These are phyloP conservation scores for Polyploca ridens DNA, from an alignment of 2,888 invertebrate species.

Conservation along the genomic window DNA sequence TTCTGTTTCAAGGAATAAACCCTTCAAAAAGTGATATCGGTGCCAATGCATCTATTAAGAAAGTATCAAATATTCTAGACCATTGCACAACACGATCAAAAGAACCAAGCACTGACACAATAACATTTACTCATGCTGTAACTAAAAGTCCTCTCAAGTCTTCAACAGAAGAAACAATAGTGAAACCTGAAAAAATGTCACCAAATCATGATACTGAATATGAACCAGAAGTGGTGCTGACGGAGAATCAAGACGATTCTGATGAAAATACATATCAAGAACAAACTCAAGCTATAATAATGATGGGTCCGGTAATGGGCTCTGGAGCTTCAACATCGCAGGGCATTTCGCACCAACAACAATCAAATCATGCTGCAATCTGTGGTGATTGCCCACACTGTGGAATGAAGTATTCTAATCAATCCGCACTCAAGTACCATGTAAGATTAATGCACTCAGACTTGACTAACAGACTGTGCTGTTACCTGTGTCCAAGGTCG, in stretches of 20 bases:
- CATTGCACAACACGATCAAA: conserved; percentile 58
- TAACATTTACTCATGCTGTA: conserved; percentile 51
- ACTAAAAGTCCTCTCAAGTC: conserved; percentile 70
- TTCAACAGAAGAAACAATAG: conserved; percentile 57
- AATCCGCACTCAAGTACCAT: conserved; percentile 88
- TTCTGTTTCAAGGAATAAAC: conserved; percentile 68
- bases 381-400: conserved; percentile 89
- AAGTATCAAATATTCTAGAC: conserved; percentile 62
- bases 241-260: conserved; percentile 73
- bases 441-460: conserved; percentile 88
- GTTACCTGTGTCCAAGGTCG: conserved; percentile 88
- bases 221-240: conserved; percentile 77
- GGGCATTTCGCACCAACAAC: conserved; percentile 64
- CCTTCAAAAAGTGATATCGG: conserved; percentile 73
- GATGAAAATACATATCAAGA: conserved; percentile 66
- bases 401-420: conserved; percentile 88
- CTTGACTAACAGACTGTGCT: conserved; percentile 87
- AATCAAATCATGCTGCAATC: conserved; percentile 78
- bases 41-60: conserved; percentile 63
- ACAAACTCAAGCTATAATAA: conserved; percentile 63
- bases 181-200: conserved; percentile 76
- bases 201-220: conserved; percentile 77
- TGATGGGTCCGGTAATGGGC: conserved; percentile 59
- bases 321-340: conserved; percentile 74
- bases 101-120: conserved; percentile 61